These are phyloP conservation scores for Pavo muticus DNA, from an alignment of 2,113 vertebrate genomes.

Conservation along the genomic window DNA sequence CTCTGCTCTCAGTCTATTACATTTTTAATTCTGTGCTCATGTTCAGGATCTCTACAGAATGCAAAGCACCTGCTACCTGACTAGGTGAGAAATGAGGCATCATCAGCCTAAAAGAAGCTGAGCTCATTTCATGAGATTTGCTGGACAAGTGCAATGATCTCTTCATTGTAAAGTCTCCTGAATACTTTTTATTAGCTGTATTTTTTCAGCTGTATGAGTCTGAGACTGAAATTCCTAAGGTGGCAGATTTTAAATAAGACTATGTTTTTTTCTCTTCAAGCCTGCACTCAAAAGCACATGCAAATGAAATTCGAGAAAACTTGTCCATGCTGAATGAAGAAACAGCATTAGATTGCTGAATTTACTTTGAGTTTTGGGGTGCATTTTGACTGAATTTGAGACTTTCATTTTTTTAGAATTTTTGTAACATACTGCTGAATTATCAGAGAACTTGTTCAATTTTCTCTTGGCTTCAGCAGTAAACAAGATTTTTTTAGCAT, in stretches of 20 bases:
- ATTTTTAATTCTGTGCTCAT: conserved; percentile 36
- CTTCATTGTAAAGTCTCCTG: not conserved
- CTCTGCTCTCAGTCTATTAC: not conserved
- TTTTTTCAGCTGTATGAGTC: not conserved
- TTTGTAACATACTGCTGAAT: not conserved
- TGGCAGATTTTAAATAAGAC: not conserved
- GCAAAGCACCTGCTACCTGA: conserved; percentile 16
- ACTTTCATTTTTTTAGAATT: too few species aligned
- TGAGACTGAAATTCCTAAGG: not conserved
- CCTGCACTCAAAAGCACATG: not conserved
- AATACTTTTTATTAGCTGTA: conserved; percentile 6
- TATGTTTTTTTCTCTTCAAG: not conserved
- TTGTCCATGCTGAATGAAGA: not conserved
- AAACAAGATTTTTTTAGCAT: not conserved
- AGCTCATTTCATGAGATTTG: not conserved
- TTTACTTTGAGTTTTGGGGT: not conserved
- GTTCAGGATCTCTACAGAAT: conserved; percentile 5
- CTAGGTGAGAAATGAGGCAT: conserved; percentile 1
- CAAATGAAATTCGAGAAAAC: not conserved
- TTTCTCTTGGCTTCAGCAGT: not conserved
- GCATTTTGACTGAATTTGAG: not conserved
- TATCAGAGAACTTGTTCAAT: not conserved
- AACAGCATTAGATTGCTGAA: not conserved
- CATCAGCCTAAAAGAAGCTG: not conserved
- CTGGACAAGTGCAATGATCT: not conserved